Percentiles rank a stretch among this genome's conserved stretches.
These are phyloP conservation scores for Cromileptes altivelis DNA, from an alignment of 2,113 vertebrate species.

Conservation along the genomic window DNA sequence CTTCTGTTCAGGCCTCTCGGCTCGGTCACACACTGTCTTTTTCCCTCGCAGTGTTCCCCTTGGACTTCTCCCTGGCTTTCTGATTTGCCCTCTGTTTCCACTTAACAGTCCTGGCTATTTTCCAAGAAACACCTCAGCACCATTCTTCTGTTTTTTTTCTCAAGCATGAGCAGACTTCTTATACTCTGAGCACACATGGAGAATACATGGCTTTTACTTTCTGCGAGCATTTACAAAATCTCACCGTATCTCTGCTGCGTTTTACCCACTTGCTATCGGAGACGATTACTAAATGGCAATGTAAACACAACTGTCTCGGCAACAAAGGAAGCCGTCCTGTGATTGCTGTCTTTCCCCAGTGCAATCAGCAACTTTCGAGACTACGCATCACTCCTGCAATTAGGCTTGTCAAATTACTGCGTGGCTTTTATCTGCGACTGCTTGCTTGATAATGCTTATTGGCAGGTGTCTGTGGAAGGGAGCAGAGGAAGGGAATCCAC, in stretches of 20 bases:
- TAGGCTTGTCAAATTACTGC: conserved; percentile 56
- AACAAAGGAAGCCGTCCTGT: conserved; percentile 9
- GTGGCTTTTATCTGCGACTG: conserved; percentile 33
- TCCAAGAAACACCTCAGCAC: conserved; percentile 78
- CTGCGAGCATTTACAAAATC: neutral
- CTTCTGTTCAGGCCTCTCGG: conserved; percentile 47
- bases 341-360: conserved; percentile 51
- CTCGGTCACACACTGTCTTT: conserved; percentile 49
- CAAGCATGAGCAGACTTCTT: conserved; percentile 43
- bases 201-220: conserved; percentile 20
- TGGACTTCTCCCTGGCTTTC: conserved; percentile 67
- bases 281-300: conserved; percentile 51
- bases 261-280: neutral
- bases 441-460: conserved; percentile 55
- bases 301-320: conserved; percentile 11
- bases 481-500: conserved; percentile 29
- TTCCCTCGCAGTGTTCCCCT: conserved; percentile 54
- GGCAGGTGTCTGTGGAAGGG: conserved; percentile 63
- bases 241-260: neutral
- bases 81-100: conserved; percentile 83
- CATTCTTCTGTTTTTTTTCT: neutral
- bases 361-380: conserved; percentile 54
- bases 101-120: conserved; percentile 75
- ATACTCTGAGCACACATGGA: conserved; percentile 6
- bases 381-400: conserved; percentile 58